phyloP scores from a whole-genome alignment of 2,113 vertebrate species.

The Lycocorax pyrrhopterus region DNA sequence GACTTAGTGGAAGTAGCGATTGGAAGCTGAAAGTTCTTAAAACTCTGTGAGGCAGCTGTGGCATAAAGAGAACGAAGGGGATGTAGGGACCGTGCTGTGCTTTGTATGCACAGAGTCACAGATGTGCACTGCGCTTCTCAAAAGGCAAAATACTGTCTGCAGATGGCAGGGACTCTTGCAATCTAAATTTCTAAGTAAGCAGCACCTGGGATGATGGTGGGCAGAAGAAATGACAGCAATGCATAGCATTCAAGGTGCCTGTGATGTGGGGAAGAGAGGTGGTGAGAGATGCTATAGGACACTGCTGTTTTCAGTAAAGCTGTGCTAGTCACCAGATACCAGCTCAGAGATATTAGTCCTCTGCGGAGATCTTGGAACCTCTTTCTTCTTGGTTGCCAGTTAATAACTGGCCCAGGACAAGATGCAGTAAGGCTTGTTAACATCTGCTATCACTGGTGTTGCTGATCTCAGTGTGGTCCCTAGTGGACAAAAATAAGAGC shows the following conservation, averaged over 20 bases:
- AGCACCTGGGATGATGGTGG: background rate
- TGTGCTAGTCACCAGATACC: background rate
- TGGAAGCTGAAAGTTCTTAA: background rate
- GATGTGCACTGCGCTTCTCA: fast-evolving
- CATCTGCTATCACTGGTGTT: background rate
- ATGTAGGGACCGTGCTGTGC: fast-evolving
- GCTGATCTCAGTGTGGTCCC: slow-evolving; percentile 17
- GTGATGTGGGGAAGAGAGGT: background rate
- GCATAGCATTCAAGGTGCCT: fast-evolving
- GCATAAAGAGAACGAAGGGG: background rate
- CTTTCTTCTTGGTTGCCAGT: background rate
- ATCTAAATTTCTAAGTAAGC: background rate
- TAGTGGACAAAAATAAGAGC: background rate
- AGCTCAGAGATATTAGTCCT: background rate
- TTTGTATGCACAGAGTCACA: background rate
- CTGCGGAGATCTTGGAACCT: background rate
- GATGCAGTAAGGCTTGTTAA: background rate
- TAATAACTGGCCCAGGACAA: background rate
- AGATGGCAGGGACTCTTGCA: background rate
- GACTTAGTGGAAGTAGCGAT: background rate
- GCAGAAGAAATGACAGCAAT: background rate
- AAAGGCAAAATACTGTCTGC: background rate
- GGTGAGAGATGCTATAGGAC: background rate
- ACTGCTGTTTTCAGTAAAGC: background rate
- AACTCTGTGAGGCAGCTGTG: background rate